phyloP scores from a whole-genome alignment of 2,888 invertebrate genomes.

The Heliconius ismenius region DNA sequence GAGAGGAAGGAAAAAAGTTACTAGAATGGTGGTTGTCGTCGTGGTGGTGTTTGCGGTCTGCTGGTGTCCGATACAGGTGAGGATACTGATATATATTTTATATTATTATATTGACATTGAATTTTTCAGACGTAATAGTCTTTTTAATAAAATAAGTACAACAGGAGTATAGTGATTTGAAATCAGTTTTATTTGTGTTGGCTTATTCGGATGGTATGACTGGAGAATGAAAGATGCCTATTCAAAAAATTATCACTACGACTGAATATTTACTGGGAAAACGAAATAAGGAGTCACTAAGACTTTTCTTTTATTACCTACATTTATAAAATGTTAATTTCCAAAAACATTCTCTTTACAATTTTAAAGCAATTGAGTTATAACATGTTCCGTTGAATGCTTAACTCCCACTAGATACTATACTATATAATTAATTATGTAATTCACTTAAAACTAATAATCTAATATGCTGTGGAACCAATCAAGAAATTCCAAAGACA shows the following conservation, averaged over 20 bases:
- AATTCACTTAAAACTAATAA: slow-evolving; percentile 18
- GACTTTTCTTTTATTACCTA: too few relatives aligned
- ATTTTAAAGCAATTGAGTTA: not conserved
- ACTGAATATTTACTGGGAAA: too few relatives aligned
- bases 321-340: too few relatives aligned
- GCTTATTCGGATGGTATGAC: too few relatives aligned
- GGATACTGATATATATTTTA: not conserved
- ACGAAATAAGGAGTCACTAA: too few relatives aligned
- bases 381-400: not conserved
- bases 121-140: not conserved
- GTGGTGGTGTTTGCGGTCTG: slow-evolving; percentile 95
- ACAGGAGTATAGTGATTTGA: too few relatives aligned
- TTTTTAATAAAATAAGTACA: too few relatives aligned
- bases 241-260: too few relatives aligned
- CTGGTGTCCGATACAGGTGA: slow-evolving; percentile 90
- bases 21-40: slow-evolving; percentile 94
- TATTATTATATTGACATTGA: not conserved
- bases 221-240: too few relatives aligned
- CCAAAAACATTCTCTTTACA: not conserved
- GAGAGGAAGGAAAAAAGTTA: slow-evolving; percentile 93
- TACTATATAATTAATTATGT: slow-evolving; percentile 7
- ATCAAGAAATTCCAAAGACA: slow-evolving; percentile 26
- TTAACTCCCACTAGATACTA: not conserved
- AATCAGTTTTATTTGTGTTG: too few relatives aligned
- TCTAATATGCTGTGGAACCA: slow-evolving; percentile 14